These are phyloP conservation scores for Drosophila ficusphila DNA, from an alignment of 1,140 invertebrate genomes.

Conservation along the genomic window DNA sequence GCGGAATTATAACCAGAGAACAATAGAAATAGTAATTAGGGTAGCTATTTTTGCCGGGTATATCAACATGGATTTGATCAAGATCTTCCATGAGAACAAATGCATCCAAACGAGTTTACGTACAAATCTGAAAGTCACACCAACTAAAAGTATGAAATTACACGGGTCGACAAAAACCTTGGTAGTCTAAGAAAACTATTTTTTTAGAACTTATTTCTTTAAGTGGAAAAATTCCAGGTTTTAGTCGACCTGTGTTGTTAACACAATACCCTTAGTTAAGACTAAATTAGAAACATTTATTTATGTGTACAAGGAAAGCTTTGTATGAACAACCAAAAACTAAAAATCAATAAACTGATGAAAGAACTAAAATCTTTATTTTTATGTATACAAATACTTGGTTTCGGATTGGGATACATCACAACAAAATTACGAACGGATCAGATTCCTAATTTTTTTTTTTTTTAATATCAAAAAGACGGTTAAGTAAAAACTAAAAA, in stretches of 20 bases:
- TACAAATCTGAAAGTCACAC: slow-evolving; percentile 71
- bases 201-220: not conserved
- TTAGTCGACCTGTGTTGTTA: slow-evolving; percentile 1
- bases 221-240: not conserved
- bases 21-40: slow-evolving; percentile 40
- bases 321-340: slow-evolving; percentile 55
- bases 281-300: slow-evolving; percentile 48
- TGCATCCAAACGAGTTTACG: slow-evolving; percentile 54
- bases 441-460: no score
- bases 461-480: no score
- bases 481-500: no score
- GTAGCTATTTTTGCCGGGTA: slow-evolving; percentile 11
- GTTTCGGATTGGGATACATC: no score
- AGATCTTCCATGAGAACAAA: slow-evolving; percentile 58
- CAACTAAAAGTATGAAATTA: slow-evolving; percentile 25
- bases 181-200: not conserved
- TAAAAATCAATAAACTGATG: slow-evolving; percentile 43
- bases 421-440: no score
- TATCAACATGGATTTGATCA: slow-evolving; percentile 30
- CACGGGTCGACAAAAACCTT: not conserved
- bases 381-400: not conserved
- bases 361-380: slow-evolving; percentile 4
- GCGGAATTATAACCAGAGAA: slow-evolving; percentile 29
- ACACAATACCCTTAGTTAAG: slow-evolving; percentile 15
- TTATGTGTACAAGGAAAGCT: slow-evolving; percentile 66